Conservation (phyloP, 1,140 invertebrate genomes). For the Schlechtendalia chinensis region DNA sequence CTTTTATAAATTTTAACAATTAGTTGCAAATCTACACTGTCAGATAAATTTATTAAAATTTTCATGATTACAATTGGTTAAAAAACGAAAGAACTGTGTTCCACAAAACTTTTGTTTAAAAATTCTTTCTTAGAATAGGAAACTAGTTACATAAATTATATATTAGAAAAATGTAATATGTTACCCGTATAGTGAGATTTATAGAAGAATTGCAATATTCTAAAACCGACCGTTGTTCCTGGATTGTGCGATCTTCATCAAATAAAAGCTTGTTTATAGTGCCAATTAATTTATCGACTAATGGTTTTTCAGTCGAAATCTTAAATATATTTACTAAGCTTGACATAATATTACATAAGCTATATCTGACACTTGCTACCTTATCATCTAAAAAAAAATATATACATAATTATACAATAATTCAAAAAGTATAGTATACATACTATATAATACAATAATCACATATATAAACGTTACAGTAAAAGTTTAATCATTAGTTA, state of each 20-base stretch:
- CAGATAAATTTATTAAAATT: no score
- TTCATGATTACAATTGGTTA: no score
- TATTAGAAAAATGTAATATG: neutral
- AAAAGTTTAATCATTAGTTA: no score
- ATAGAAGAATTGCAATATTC: constrained; percentile 23
- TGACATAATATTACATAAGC: constrained; percentile 33
- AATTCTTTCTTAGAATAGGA: no score
- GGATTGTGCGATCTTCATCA: constrained; percentile 31
- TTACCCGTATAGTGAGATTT: neutral
- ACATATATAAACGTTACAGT: neutral
- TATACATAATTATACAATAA: no score
- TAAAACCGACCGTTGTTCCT: constrained; percentile 12
- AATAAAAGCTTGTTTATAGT: constrained; percentile 23
- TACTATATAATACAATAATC: no score
- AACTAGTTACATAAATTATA: no score
- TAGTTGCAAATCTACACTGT: no score
- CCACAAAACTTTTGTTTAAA: no score
- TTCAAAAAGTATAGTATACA: no score
- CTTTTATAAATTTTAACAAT: no score
- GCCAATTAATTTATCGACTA: constrained; percentile 12
- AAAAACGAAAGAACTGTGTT: no score
- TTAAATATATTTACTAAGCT: constrained; percentile 29
- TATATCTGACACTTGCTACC: constrained; percentile 12
- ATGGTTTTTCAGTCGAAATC: constrained; percentile 8
- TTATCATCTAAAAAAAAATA: constrained; percentile 41